Conservation (phyloP, 2,888 invertebrate species). For the Peribatodes rhomboidaria region DNA sequence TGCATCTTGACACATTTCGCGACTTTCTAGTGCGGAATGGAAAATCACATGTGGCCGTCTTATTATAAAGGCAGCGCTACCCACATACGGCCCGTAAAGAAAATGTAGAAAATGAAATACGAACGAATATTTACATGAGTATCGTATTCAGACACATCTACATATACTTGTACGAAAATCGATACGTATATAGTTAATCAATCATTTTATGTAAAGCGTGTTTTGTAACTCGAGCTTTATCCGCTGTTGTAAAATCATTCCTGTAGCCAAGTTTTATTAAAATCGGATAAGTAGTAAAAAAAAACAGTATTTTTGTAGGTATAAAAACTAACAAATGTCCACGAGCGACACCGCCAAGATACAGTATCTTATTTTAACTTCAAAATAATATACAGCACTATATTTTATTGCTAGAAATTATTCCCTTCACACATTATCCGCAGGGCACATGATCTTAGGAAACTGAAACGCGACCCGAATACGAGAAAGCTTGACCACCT, state of each 20-base stretch:
- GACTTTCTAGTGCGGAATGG: constrained; percentile 24
- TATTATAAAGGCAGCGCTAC: constrained; percentile 14
- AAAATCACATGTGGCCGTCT: constrained; percentile 24
- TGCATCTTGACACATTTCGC: constrained; percentile 27
- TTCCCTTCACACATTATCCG: background rate
- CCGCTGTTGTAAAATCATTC: background rate
- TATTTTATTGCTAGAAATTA: background rate
- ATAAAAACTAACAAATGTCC: no score
- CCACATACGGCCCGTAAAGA: constrained; percentile 12
- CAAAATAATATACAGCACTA: background rate
- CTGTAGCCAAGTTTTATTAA: background rate
- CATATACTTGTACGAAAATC: no score
- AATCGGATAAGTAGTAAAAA: no score
- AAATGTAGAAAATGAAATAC: background rate
- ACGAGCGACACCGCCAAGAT: background rate
- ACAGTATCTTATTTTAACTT: background rate
- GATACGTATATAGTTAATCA: no score
- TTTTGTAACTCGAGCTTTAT: background rate
- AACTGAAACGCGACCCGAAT: constrained; percentile 11
- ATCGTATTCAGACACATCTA: no score
- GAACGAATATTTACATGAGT: no score
- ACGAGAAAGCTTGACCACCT: constrained; percentile 14
- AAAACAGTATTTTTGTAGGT: no score
- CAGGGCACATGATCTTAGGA: background rate
- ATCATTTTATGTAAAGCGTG: no score